Evolutionary conservation across 2,888 invertebrate genomes (phyloP).

Genomic region (Lochmaea capreae): DNA sequence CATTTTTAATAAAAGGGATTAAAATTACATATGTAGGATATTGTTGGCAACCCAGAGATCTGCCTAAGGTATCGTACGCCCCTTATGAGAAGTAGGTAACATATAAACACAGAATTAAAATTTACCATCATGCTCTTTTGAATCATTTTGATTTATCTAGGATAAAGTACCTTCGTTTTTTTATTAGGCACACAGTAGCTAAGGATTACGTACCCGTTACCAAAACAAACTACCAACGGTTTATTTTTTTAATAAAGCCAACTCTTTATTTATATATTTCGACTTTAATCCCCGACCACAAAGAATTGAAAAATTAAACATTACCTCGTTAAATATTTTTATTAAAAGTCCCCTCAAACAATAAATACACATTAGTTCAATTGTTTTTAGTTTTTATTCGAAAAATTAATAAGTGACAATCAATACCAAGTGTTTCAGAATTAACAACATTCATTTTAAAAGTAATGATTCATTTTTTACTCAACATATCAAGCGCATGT

Average conservation of each 20-base stretch:
- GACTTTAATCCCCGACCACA: constrained; percentile 11
- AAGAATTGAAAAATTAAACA: constrained; percentile 4
- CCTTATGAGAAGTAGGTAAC: constrained; percentile 58
- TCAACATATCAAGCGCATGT: too few relatives aligned
- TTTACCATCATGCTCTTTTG: constrained; percentile 55
- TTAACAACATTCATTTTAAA: too few relatives aligned
- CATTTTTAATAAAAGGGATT: constrained; percentile 65
- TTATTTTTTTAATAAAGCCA: constrained; percentile 35
- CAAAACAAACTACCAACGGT: constrained; percentile 47
- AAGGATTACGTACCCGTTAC: constrained; percentile 45
- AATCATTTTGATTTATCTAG: constrained; percentile 57
- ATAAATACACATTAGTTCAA: too few relatives aligned
- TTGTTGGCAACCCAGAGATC: constrained; percentile 58
- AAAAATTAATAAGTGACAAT: too few relatives aligned
- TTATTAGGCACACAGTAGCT: constrained; percentile 40
- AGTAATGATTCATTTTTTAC: too few relatives aligned
- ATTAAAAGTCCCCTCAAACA: not conserved
- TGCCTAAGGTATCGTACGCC: constrained; percentile 56
- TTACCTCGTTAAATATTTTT: not conserved
- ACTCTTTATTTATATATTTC: constrained; percentile 22
- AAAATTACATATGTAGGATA: constrained; percentile 65
- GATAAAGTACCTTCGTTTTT: constrained; percentile 49
- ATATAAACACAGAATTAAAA: constrained; percentile 55
- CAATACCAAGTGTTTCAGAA: too few relatives aligned
- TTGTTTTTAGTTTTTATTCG: too few relatives aligned